phyloP scores from a whole-genome alignment of 1,140 invertebrate species.

The Schlechtendalia chinensis region DNA sequence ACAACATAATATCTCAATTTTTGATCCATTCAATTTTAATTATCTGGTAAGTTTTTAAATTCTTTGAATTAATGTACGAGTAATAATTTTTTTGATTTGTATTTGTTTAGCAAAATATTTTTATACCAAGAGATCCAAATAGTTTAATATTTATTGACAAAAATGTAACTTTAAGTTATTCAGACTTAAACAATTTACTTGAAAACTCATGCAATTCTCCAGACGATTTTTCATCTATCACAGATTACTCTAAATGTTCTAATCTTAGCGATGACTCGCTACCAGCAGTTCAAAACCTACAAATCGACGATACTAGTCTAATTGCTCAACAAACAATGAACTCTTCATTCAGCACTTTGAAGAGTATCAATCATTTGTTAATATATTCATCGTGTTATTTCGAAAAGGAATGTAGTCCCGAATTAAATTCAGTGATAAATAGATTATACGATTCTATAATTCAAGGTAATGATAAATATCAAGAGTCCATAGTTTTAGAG shows the following conservation, averaged over 20 bases:
- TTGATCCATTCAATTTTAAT: neutral
- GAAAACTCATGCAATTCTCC: neutral
- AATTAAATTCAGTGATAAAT: neutral
- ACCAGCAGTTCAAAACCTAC: neutral
- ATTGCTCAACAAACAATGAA: conserved; percentile 6
- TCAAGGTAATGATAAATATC: neutral
- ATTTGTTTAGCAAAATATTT: conserved; percentile 19
- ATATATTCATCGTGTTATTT: neutral
- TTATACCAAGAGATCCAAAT: neutral
- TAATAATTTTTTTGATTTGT: neutral
- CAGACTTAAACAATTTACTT: neutral
- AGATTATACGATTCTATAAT: neutral
- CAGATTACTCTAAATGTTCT: neutral
- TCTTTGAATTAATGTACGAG: neutral
- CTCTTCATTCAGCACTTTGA: neutral
- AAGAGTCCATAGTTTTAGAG: neutral
- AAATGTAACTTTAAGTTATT: neutral
- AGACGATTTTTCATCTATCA: neutral
- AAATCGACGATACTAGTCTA: no score
- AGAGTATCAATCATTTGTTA: neutral
- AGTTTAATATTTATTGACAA: neutral
- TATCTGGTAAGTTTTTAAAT: neutral
- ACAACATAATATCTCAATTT: neutral
- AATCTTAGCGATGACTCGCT: neutral
- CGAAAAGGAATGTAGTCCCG: neutral